phyloP scores from a whole-genome alignment of 2,113 vertebrate species.

The Urocolius indicus region DNA sequence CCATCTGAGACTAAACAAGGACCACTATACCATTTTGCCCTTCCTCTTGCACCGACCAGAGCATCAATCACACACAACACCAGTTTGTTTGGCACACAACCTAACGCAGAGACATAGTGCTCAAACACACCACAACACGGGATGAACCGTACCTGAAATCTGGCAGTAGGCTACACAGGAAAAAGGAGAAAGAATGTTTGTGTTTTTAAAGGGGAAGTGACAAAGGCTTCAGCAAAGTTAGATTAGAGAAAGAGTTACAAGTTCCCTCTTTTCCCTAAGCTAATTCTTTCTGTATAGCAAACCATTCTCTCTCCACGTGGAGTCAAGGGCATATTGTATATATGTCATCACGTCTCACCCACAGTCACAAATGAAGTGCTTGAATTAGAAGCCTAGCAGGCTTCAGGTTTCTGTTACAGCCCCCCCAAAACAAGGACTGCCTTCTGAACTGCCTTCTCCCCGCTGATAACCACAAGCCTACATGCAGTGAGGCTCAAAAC shows the following conservation, averaged over 20 bases:
- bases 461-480: not conserved
- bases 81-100: not conserved
- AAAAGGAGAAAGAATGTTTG: not conserved
- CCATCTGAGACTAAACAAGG: not conserved
- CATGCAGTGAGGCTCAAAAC: not conserved
- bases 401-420: not conserved
- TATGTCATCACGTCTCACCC: not conserved
- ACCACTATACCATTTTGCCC: not conserved
- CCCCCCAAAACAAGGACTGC: not conserved
- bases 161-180: not conserved
- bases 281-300: not conserved
- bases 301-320: not conserved
- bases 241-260: not conserved
- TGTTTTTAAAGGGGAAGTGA: too few relatives aligned
- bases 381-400: not conserved
- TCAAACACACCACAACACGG: not conserved
- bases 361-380: not conserved
- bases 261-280: not conserved
- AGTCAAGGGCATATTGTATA: conserved; percentile 28
- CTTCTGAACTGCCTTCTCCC: not conserved
- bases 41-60: not conserved
- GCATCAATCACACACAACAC: fast-evolving
- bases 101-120: not conserved
- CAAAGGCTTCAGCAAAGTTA: not conserved
- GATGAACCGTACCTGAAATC: not conserved